phyloP scores from a whole-genome alignment of 2,888 invertebrate genomes.

The Synanthedon formicaeformis region DNA sequence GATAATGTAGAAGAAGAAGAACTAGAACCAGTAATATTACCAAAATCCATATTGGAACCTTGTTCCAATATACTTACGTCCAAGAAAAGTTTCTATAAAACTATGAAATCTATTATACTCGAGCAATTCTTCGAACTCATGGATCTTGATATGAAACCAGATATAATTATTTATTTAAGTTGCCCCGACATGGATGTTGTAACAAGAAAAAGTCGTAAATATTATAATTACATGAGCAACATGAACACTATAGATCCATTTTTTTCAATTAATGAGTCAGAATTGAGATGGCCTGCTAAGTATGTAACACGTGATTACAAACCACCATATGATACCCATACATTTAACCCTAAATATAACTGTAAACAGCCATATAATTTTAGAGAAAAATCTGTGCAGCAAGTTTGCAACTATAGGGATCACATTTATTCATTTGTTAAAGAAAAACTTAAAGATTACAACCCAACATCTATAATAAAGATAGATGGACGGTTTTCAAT shows the following conservation, averaged over 20 bases:
- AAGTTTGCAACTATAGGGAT: conserved; percentile 62
- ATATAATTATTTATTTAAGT: conserved; percentile 67
- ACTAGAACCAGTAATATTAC: conserved; percentile 30
- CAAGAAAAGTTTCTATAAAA: conserved; percentile 21
- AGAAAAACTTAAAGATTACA: conserved; percentile 57
- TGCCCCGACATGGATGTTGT: conserved; percentile 68
- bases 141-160: conserved; percentile 40
- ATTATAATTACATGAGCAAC: conserved; percentile 32
- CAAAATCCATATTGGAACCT: conserved; percentile 40
- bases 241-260: conserved; percentile 23
- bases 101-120: conserved; percentile 30
- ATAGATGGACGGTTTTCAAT: conserved; percentile 67
- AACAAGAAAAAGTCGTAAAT: conserved; percentile 39
- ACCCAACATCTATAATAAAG: conserved; percentile 68
- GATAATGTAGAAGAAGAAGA: conserved; percentile 23
- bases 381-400: conserved; percentile 42
- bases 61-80: conserved; percentile 28
- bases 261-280: conserved; percentile 14
- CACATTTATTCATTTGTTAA: conserved; percentile 56
- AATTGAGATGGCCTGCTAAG: conserved; percentile 41
- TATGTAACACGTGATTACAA: conserved; percentile 31
- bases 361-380: conserved; percentile 60
- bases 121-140: conserved; percentile 41
- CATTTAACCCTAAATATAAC: conserved; percentile 49
- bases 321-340: conserved; percentile 22